Conservation (phyloP, 2,888 invertebrate genomes). For the Pasiphila rectangulata region DNA sequence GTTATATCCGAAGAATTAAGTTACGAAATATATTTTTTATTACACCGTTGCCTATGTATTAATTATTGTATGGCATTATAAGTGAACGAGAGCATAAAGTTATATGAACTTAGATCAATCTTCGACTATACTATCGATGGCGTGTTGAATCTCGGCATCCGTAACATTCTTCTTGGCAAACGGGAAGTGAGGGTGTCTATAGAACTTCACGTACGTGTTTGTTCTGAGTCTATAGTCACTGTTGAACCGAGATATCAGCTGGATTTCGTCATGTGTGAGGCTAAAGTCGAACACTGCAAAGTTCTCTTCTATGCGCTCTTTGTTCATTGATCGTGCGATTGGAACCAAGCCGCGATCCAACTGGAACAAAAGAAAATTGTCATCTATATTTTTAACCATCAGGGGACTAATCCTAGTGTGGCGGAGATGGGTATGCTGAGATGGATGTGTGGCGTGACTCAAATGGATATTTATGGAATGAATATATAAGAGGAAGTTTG, state of each 20-base stretch:
- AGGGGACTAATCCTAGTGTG: too few species aligned
- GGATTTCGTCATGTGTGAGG: slow-evolving; percentile 73
- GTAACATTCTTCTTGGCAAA: slow-evolving; percentile 67
- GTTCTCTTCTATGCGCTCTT: slow-evolving; percentile 77
- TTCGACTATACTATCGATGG: slow-evolving; percentile 42
- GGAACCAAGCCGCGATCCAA: slow-evolving; percentile 79
- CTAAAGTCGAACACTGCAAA: slow-evolving; percentile 81
- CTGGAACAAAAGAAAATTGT: slow-evolving; percentile 47
- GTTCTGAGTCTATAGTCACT: slow-evolving; percentile 64
- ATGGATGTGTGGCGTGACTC: too few species aligned
- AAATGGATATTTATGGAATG: too few species aligned
- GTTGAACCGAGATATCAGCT: slow-evolving; percentile 75
- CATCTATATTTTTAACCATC: too few species aligned
- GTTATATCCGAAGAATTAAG: too few species aligned
- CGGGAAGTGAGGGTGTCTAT: slow-evolving; percentile 63
- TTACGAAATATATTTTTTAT: too few species aligned
- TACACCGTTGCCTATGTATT: too few species aligned
- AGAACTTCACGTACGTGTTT: slow-evolving; percentile 51
- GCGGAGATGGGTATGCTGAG: too few species aligned
- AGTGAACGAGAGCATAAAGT: too few species aligned
- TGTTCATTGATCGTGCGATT: slow-evolving; percentile 82
- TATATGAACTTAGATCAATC: slow-evolving; percentile 15
- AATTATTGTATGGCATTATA: neutral
- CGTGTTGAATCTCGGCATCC: slow-evolving; percentile 50
- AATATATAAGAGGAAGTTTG: too few species aligned